These are phyloP conservation scores for Idaea dimidiata DNA, from an alignment of 2,888 invertebrate species.

Conservation along the genomic window DNA sequence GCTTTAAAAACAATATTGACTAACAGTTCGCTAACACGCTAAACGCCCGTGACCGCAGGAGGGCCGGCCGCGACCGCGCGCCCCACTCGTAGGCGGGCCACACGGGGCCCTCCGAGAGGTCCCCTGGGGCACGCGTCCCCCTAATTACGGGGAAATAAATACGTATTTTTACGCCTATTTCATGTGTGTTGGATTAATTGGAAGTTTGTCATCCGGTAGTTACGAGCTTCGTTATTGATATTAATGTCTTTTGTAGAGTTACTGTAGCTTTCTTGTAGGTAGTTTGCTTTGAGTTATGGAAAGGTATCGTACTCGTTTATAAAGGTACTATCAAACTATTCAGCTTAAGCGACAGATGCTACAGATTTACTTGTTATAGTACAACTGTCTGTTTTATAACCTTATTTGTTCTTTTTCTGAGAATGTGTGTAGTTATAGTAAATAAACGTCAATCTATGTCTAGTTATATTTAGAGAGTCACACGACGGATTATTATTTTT, in stretches of 20 bases:
- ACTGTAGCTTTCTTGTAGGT: background rate
- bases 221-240: conserved; percentile 14
- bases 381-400: no score
- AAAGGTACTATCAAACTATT: background rate
- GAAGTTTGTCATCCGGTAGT: conserved; percentile 45
- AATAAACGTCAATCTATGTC: no score
- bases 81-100: conserved; percentile 2
- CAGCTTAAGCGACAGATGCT: background rate
- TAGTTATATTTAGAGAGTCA: no score
- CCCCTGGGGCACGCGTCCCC: conserved; percentile 48
- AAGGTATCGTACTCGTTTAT: background rate
- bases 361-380: no score
- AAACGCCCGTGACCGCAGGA: conserved; percentile 56
- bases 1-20: background rate
- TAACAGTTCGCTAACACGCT: conserved; percentile 10
- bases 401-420: no score
- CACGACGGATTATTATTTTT: no score
- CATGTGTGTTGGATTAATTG: conserved; percentile 58
- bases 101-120: conserved; percentile 21
- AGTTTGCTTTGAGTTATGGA: background rate
- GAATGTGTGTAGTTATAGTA: no score
- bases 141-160: conserved; percentile 70
- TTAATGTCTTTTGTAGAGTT: conserved; percentile 5
- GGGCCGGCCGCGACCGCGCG: conserved; percentile 15
- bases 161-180: conserved; percentile 61